Evolutionary conservation across 2,113 vertebrate species (phyloP).

Genomic region (Struthidea cinerea): DNA sequence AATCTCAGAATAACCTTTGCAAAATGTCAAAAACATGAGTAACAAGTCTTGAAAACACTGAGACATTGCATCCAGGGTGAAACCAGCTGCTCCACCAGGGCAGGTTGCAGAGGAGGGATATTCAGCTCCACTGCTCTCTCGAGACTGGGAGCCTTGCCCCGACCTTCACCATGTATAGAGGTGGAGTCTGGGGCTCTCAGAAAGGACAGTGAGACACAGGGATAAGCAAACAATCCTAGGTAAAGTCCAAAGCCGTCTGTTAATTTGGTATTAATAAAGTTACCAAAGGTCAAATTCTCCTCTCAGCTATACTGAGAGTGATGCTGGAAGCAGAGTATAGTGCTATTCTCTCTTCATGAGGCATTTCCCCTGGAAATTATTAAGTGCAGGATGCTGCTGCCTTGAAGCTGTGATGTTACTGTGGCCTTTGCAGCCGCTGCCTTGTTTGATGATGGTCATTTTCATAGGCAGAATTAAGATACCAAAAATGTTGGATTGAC

Average conservation of each 20-base stretch:
- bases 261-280: slow-evolving; percentile 29
- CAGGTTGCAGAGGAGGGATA: not conserved
- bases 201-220: not conserved
- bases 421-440: not conserved
- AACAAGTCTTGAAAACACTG: not conserved
- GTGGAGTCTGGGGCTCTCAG: not conserved
- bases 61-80: not conserved
- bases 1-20: slow-evolving; percentile 40
- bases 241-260: not conserved
- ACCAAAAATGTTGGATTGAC: not conserved
- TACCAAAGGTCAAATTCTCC: slow-evolving; percentile 7
- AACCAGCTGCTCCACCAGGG: not conserved
- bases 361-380: not conserved
- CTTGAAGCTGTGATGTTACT: not conserved
- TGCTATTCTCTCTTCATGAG: not conserved
- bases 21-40: slow-evolving; percentile 36
- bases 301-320: not conserved
- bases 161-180: not conserved
- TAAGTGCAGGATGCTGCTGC: not conserved
- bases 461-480: not conserved
- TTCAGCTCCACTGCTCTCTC: not conserved
- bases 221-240: not conserved
- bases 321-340: not conserved
- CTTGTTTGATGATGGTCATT: not conserved
- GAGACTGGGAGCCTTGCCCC: not conserved